Percentiles rank a stretch among this genome's conserved stretches.
Evolutionary conservation across 2,797 vertebrate genomes (phyloP).

Genomic region (Heterohyrax brucei): DNA sequence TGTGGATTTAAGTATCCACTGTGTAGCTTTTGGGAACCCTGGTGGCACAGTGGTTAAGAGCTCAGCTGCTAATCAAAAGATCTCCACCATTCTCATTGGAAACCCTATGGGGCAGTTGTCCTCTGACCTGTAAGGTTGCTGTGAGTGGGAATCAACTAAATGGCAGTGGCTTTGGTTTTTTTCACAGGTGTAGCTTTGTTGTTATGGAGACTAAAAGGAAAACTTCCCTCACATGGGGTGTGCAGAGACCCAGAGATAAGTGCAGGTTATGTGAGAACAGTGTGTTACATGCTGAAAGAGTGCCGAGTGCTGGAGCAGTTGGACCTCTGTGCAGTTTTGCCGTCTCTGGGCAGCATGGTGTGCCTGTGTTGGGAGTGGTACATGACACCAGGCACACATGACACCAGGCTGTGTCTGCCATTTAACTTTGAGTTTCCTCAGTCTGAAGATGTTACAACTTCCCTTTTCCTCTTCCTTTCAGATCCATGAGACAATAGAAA

Average conservation of each 20-base stretch:
- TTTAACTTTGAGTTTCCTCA: slow-evolving; percentile 41
- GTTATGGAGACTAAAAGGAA: not conserved
- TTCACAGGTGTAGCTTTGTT: not conserved
- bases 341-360: not conserved
- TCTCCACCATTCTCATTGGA: too few species aligned
- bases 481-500: slow-evolving; percentile 99
- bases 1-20: slow-evolving; percentile 15
- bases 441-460: not conserved
- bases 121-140: too few species aligned
- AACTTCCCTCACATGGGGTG: not conserved
- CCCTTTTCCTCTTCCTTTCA: slow-evolving; percentile 86
- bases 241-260: not conserved
- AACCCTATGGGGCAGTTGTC: too few species aligned
- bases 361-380: too few species aligned
- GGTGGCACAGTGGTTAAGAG: too few species aligned
- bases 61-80: too few species aligned
- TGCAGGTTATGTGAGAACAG: not conserved
- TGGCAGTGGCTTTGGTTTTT: too few species aligned
- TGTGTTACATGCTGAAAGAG: not conserved
- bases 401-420: not conserved
- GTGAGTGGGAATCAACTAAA: too few species aligned
- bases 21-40: not conserved
- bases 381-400: not conserved
- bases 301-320: accelerated
- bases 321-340: not conserved